These are phyloP conservation scores for Bryconaethiops microstoma DNA, from an alignment of 2,797 vertebrate species.

Conservation along the genomic window DNA sequence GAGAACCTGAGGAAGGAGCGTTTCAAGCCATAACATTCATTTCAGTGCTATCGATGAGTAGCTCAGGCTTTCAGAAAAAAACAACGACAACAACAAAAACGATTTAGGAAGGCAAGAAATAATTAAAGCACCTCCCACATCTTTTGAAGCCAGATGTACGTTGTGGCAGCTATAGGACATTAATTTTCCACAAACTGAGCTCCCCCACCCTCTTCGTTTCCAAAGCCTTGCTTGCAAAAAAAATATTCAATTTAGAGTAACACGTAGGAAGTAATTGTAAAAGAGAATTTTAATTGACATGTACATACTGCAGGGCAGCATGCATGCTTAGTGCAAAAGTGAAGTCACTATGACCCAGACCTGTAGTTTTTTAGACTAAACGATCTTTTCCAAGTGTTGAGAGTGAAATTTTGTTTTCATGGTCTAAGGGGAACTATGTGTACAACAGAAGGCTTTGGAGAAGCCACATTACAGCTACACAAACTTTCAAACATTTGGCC, in stretches of 20 bases:
- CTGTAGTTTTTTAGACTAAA: slow-evolving; percentile 20
- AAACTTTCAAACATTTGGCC: slow-evolving; percentile 36
- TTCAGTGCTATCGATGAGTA: slow-evolving; percentile 70
- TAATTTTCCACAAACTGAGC: slow-evolving; percentile 43
- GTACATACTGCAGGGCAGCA: slow-evolving; percentile 4
- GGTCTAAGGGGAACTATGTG: not conserved
- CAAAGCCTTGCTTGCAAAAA: slow-evolving; percentile 39
- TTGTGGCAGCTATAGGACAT: slow-evolving; percentile 45
- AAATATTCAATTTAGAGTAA: slow-evolving; percentile 50
- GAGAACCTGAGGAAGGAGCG: slow-evolving; percentile 80
- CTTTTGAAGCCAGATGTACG: slow-evolving; percentile 54
- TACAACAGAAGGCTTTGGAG: not conserved
- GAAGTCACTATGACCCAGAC: slow-evolving; percentile 32
- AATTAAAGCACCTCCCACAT: slow-evolving; percentile 64
- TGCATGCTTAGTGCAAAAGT: slow-evolving; percentile 20
- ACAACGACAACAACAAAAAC: slow-evolving; percentile 61
- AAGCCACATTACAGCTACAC: not conserved
- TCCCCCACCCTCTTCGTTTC: slow-evolving; percentile 17
- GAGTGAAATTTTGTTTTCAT: slow-evolving; percentile 28
- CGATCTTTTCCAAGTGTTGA: slow-evolving; percentile 24
- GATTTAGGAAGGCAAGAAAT: slow-evolving; percentile 67
- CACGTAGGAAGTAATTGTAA: slow-evolving; percentile 49
- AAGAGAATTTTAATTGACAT: slow-evolving; percentile 38
- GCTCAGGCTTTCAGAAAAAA: slow-evolving; percentile 71
- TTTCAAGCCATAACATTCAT: slow-evolving; percentile 77